These are phyloP conservation scores for Gallinago undulata DNA, from an alignment of 2,113 vertebrate genomes.

Conservation along the genomic window DNA sequence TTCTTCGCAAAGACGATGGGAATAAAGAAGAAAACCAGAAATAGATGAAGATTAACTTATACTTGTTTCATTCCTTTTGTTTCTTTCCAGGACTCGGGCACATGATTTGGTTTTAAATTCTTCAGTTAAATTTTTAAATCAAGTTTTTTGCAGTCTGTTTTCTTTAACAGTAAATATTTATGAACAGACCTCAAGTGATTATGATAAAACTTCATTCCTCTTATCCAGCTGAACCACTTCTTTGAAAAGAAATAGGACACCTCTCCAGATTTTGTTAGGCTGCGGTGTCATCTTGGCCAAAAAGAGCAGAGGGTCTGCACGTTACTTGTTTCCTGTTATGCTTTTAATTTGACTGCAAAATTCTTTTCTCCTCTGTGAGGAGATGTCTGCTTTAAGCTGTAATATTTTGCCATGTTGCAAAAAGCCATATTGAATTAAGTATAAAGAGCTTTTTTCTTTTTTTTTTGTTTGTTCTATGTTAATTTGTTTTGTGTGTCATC, in stretches of 20 bases:
- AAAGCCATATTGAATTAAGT: conserved; percentile 90
- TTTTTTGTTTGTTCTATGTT: conserved; percentile 57
- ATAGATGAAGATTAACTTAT: conserved; percentile 58
- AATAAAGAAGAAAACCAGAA: conserved; percentile 67
- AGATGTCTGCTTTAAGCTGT: conserved; percentile 87
- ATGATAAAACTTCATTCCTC: not conserved
- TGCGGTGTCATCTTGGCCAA: conserved; percentile 41
- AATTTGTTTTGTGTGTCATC: conserved; percentile 71
- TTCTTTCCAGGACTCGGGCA: conserved; percentile 59
- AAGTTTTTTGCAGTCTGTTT: conserved; percentile 81
- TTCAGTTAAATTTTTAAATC: conserved; percentile 65
- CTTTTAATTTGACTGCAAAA: conserved; percentile 84
- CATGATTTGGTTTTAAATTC: conserved; percentile 61
- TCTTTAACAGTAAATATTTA: conserved; percentile 53
- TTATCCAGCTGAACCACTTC: not conserved
- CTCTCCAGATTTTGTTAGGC: conserved; percentile 45
- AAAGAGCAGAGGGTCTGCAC: conserved; percentile 55
- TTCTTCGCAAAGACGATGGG: conserved; percentile 78
- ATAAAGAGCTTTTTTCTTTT: conserved; percentile 70
- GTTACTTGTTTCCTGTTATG: conserved; percentile 56
- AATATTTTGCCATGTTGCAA: conserved; percentile 86
- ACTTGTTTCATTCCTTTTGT: conserved; percentile 43
- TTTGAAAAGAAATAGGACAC: conserved; percentile 17
- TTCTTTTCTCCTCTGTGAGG: conserved; percentile 93
- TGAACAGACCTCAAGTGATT: conserved; percentile 21